A percentile compares a stretch with the other conserved stretches of the same genome.
Conservation (phyloP, 2,113 vertebrate species). For the Perognathus longimembris region DNA sequence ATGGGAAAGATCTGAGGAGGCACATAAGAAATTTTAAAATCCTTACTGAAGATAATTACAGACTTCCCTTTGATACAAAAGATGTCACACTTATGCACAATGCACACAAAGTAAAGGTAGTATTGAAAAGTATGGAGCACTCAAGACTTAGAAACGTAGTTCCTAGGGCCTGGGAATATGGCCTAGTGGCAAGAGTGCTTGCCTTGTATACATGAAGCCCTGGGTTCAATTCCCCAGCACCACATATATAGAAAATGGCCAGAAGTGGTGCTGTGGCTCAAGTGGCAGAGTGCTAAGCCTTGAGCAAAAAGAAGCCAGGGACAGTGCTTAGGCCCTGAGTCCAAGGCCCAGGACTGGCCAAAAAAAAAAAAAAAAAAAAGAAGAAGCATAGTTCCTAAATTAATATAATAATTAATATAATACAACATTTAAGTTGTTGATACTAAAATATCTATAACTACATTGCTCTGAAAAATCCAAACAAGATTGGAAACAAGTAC, state of each 20-base stretch:
- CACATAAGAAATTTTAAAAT: neutral
- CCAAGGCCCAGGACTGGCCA: too few species aligned
- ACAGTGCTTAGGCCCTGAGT: too few species aligned
- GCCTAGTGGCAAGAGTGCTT: too few species aligned
- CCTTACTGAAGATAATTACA: neutral
- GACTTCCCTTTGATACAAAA: neutral
- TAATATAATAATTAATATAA: constrained; percentile 45
- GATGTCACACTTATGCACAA: neutral
- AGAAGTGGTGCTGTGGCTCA: too few species aligned
- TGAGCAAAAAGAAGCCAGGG: too few species aligned
- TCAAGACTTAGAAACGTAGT: neutral
- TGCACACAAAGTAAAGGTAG: neutral
- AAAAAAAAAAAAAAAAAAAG: too few species aligned
- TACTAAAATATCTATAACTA: neutral
- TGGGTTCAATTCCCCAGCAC: too few species aligned
- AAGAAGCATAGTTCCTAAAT: neutral
- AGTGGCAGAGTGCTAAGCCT: too few species aligned
- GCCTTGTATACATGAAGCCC: too few species aligned
- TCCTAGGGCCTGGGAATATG: too few species aligned
- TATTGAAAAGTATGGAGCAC: neutral
- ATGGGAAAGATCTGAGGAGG: neutral
- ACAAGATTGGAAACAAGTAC: neutral
- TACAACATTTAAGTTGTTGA: neutral
- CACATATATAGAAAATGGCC: too few species aligned
- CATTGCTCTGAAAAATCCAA: constrained; percentile 50